Evolutionary conservation across 2,888 invertebrate genomes (phyloP), one percentile per base, ranked within the genome.

Genomic region (Podabrus alpinus): DNA sequence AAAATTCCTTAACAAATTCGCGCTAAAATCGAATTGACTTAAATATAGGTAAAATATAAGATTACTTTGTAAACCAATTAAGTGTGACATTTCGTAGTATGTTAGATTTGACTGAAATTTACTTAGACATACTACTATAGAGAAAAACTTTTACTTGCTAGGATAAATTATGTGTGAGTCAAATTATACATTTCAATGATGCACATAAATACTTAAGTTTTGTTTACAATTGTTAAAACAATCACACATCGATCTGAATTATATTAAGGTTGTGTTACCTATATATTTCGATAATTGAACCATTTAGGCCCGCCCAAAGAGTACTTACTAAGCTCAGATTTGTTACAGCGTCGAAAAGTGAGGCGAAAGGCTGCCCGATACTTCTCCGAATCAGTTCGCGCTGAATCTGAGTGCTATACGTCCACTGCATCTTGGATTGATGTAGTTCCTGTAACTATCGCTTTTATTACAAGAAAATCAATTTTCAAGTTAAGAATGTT

Each of bases 1-100:
- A 86, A 11, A 84, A 83, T 72, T 76, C 83, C n/a, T 75, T 84
- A 79, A 81, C 85, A 73, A 85, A 86, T 80, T 78, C 84, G 60
- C 84, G 77, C 64, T 77, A 71, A 77, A 74, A 60, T 68, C 71
- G 71, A 72, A 59, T 66, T 72, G 70, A 74, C 66, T 69, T 61
- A 59, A 45, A 25, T 76, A 71, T 66, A 45, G 45, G 45, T 45
- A 45, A 45, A 45, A 45, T 45, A 45, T 45, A 45, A 45, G 45
- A 62, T 67, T 75, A 67, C 61, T 71, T 66, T 66, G 69, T 72
- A 71, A 74, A 71, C 66, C 69, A 72, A 73, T 74, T 74, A 74
- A 74, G 69, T 74, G 71, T 77, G 73, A 77, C 76, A 77, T 76
- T 76, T 70, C 68, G 24, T 73, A 74, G 71, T 71, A 68, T 66